Base-by-base conservation (phyloP, 1,140 invertebrate genomes). In the Trachelipus rathkii region DNA sequence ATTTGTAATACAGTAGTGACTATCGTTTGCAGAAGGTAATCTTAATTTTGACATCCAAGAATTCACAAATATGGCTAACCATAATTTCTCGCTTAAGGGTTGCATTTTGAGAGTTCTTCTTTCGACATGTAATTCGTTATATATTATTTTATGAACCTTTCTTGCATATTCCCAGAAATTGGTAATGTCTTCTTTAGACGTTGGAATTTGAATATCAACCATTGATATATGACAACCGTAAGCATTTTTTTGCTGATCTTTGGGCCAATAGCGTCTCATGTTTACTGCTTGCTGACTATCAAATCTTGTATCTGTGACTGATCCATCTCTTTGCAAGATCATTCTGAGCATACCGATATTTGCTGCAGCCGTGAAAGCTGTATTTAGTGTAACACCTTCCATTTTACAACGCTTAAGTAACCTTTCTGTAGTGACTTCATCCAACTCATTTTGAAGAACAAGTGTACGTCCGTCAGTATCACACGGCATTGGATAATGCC, bases 221-320 rank as follows among this genome's bases (percentile, higher is more conserved):
- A 77, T 68, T 8, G 80, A 81, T 15, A 81, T 81, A 66, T 81
- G 77, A 66, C 80, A 81, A 23, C 80, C 80, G 43, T 77, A 79
- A 0, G 77, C 45, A 60, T 81, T 75, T 23, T 60, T 70, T 8
- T 60, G 73, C 23, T 76, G 13, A 21, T 77, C 77, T 66, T 81
- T 77, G 23, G 80, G 77, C 80, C 80, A 81, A 72, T 81, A 81
- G 24, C 80, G 68, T 5, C 80, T 45, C 80, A 81, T 81, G 71
- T 81, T 81, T 44, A 81, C 60, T 24, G 76, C 78, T 44, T 81
- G 80, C 10, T 71, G 66, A 13, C 67, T 76, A 33, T 70, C 70
- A 23, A 81, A 69, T 43, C 67, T 45, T 10, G 80, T 77, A 13
- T n/a, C 21, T 6, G 71, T 70, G 7, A 81, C 15, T 15, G 46